These are phyloP conservation scores for Antheraea yamamai DNA, from an alignment of 2,888 invertebrate species.

Conservation along the genomic window DNA sequence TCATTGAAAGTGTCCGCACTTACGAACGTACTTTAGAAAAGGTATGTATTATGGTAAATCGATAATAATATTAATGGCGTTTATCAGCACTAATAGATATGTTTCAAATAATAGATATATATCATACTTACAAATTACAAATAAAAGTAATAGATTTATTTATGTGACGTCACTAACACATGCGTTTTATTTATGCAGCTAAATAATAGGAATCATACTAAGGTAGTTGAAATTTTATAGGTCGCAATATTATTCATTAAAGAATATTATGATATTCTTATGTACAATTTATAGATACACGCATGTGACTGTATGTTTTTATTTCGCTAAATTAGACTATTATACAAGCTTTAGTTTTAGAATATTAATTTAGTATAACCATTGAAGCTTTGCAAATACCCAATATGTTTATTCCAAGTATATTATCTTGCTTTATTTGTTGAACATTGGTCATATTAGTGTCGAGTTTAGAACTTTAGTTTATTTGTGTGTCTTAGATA, in stretches of 20 bases:
- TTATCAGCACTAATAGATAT: constrained; percentile 46
- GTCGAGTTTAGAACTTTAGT: not conserved
- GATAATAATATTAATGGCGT: not conserved
- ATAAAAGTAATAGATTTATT: constrained; percentile 19
- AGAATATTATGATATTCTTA: constrained; percentile 22
- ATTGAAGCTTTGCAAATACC: not conserved
- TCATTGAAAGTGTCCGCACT: constrained; percentile 98
- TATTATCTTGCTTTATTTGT: not conserved
- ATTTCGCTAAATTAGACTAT: constrained; percentile 32
- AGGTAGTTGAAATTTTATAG: constrained; percentile 69
- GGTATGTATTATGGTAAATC: constrained; percentile 79
- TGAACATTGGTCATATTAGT: not conserved
- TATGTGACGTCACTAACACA: constrained; percentile 68
- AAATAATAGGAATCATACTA: constrained; percentile 83
- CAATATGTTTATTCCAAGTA: not conserved
- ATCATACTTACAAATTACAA: constrained; percentile 36
- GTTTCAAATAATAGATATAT: constrained; percentile 25
- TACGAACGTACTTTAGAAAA: constrained; percentile 98
- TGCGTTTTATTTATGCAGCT: constrained; percentile 81
- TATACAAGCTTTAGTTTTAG: constrained; percentile 27
- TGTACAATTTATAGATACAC: constrained; percentile 15
- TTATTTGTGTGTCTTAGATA: not conserved
- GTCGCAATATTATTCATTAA: constrained; percentile 48
- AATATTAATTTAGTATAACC: not conserved
- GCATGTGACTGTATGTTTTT: constrained; percentile 33